A percentile compares a stretch with the other conserved stretches of the same genome.
Evolutionary conservation across 2,888 invertebrate species (phyloP).

Genomic region (Muschampia plurimacula): DNA sequence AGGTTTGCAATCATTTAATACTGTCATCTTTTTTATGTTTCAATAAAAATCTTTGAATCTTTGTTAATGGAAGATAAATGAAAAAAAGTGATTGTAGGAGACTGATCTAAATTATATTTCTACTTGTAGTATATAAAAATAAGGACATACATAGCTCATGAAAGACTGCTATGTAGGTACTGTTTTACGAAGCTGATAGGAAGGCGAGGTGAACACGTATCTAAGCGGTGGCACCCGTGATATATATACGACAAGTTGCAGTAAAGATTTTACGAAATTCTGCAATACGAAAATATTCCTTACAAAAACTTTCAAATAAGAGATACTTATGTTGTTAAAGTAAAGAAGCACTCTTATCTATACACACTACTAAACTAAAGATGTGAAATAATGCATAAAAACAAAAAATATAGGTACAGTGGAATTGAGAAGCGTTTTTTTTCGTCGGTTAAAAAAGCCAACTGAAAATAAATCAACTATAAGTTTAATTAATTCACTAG

Average conservation of each 20-base stretch:
- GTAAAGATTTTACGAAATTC: constrained; percentile 38
- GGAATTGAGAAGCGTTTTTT: too few species aligned
- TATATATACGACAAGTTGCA: constrained; percentile 65
- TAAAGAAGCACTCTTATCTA: not conserved
- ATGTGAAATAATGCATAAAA: too few species aligned
- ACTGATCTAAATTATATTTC: not conserved
- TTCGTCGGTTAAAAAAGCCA: too few species aligned
- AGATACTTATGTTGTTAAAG: not conserved
- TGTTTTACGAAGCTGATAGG: constrained; percentile 36
- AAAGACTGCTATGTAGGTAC: constrained; percentile 27
- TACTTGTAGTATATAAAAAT: constrained; percentile 16
- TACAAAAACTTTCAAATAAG: not conserved
- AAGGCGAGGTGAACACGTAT: constrained; percentile 57
- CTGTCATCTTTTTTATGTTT: too few species aligned
- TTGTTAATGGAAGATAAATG: too few species aligned
- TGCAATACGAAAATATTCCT: constrained; percentile 16
- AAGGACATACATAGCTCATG: constrained; percentile 7
- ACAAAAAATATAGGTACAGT: too few species aligned
- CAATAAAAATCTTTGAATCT: too few species aligned
- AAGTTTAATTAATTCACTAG: too few species aligned
- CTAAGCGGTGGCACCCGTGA: constrained; percentile 60
- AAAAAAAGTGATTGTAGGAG: too few species aligned
- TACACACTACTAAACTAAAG: too few species aligned
- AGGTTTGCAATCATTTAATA: too few species aligned
- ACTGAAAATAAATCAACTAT: too few species aligned